These are phyloP conservation scores for Hybos culiciformis DNA, from an alignment of 2,888 invertebrate species.

Conservation along the genomic window DNA sequence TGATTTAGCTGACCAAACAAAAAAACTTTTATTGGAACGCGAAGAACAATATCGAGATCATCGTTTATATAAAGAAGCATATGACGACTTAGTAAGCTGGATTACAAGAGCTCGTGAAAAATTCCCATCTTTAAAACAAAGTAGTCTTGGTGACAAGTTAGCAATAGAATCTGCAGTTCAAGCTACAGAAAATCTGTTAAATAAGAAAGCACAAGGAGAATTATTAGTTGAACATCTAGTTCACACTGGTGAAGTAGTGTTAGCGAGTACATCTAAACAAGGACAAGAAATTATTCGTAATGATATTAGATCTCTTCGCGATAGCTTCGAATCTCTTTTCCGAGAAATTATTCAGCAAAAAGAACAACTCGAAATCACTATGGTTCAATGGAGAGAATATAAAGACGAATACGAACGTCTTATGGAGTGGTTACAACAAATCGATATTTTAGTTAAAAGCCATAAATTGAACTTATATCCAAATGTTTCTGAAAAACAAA, in stretches of 20 bases:
- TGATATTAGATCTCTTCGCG: constrained; percentile 71
- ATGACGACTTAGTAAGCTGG: constrained; percentile 82
- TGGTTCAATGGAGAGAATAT: constrained; percentile 76
- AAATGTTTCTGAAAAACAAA: constrained; percentile 67
- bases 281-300: constrained; percentile 70
- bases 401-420: constrained; percentile 85
- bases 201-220: constrained; percentile 84
- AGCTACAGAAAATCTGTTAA: constrained; percentile 71
- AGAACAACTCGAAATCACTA: constrained; percentile 64
- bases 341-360: constrained; percentile 77
- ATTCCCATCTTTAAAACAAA: constrained; percentile 73
- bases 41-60: constrained; percentile 82
- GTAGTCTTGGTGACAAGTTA: constrained; percentile 70
- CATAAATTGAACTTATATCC: constrained; percentile 73
- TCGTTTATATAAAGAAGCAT: constrained; percentile 77
- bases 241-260: constrained; percentile 74
- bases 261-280: constrained; percentile 66
- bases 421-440: constrained; percentile 86
- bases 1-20: constrained; percentile 58
- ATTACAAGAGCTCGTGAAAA: constrained; percentile 76
- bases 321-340: constrained; percentile 73
- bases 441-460: constrained; percentile 79
- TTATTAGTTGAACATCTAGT: constrained; percentile 72
- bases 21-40: constrained; percentile 59
- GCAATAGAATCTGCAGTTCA: constrained; percentile 80